A percentile compares a stretch with the other conserved stretches of the same genome.
Conservation (phyloP, 2,888 invertebrate genomes). For the Hetaerina titia region DNA sequence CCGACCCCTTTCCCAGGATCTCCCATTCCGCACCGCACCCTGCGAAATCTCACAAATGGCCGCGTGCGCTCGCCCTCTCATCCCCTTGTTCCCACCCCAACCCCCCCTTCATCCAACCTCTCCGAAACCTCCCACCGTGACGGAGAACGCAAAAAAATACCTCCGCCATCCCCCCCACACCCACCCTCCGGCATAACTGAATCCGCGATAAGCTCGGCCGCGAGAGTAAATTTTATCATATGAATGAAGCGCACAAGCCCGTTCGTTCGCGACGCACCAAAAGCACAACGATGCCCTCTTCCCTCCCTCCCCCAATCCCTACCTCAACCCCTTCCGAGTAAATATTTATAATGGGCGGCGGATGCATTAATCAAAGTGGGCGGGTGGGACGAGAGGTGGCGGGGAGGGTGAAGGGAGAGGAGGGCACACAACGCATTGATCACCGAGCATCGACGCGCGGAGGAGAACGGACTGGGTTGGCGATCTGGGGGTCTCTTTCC, state of each 20-base stretch:
- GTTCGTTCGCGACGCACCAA: not conserved
- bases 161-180: not conserved
- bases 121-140: not conserved
- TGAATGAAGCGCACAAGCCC: not conserved
- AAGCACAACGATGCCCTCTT: not conserved
- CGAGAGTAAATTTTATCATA: constrained; percentile 20
- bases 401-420: not conserved
- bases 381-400: not conserved
- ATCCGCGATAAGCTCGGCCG: not conserved
- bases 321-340: not conserved
- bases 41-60: not conserved
- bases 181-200: constrained; percentile 21
- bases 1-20: not conserved
- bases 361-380: not conserved
- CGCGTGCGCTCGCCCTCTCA: not conserved
- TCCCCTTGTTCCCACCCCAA: not conserved
- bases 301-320: not conserved
- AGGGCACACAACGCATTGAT: not conserved
- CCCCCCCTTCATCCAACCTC: not conserved
- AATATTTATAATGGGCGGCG: constrained; percentile 31
- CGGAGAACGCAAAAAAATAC: not conserved
- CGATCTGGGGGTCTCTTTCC: too few species aligned
- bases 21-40: not conserved
- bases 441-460: not conserved
- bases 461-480: not conserved